Percentiles rank a stretch among this genome's conserved stretches.
Evolutionary conservation across 2,888 invertebrate species (phyloP).

Genomic region (Allolobophora icterica): DNA sequence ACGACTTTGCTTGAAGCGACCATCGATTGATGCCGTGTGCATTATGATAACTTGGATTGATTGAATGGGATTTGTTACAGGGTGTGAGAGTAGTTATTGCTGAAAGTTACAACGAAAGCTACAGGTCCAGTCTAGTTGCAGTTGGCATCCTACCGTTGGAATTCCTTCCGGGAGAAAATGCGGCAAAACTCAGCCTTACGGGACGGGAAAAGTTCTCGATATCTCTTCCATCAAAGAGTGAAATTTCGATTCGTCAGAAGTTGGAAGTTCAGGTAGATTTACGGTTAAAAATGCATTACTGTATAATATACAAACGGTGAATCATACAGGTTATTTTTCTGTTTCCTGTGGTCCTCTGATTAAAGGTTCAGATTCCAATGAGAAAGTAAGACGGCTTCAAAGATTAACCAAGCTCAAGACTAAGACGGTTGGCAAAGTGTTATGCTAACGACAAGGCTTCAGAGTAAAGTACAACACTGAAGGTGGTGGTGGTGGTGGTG

Average conservation of each 20-base stretch:
- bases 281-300: not conserved
- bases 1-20: too few species aligned
- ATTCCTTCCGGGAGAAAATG: not conserved
- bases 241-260: conserved; percentile 1
- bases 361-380: too few species aligned
- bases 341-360: too few species aligned
- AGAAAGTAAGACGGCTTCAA: too few species aligned
- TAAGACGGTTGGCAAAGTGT: too few species aligned
- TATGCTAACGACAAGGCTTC: too few species aligned
- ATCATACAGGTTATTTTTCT: not conserved
- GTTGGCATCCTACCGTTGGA: not conserved
- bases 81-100: not conserved
- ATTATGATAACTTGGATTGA: not conserved
- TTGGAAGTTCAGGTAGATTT: not conserved
- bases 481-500: too few species aligned
- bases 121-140: not conserved
- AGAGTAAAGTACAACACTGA: too few species aligned
- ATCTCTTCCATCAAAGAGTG: not conserved
- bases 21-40: too few species aligned
- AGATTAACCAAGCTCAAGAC: too few species aligned
- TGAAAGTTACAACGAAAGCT: not conserved
- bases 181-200: not conserved
- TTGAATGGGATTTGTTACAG: not conserved
- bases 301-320: not conserved
- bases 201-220: conserved; percentile 20